phyloP scores from a whole-genome alignment of 2,888 invertebrate genomes.

The Rugalucina vietnamica region DNA sequence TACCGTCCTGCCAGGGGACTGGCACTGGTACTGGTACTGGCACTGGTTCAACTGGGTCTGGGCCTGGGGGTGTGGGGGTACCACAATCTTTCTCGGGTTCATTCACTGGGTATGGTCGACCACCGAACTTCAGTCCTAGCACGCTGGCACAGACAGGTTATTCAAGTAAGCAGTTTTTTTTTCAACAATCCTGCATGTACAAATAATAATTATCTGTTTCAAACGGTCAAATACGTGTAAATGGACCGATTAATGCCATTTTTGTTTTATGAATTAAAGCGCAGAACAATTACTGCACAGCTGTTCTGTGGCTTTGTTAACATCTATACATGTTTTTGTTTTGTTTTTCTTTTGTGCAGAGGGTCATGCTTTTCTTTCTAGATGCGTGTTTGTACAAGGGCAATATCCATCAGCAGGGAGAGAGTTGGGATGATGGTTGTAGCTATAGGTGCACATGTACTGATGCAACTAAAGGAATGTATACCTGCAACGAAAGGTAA shows the following conservation, averaged over 20 bases:
- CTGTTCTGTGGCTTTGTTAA: too few species aligned
- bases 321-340: too few species aligned
- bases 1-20: conserved; percentile 71
- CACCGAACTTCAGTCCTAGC: conserved; percentile 52
- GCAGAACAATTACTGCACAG: too few species aligned
- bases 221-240: too few species aligned
- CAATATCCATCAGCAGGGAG: conserved; percentile 65
- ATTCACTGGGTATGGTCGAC: conserved; percentile 71
- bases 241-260: too few species aligned
- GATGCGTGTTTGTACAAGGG: conserved; percentile 70
- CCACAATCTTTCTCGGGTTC: conserved; percentile 62
- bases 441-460: conserved; percentile 68
- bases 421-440: conserved; percentile 70
- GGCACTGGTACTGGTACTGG: conserved; percentile 57
- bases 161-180: conserved; percentile 65
- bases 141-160: conserved; percentile 61
- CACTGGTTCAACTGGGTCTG: conserved; percentile 31
- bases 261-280: too few species aligned
- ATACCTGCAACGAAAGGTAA: conserved; percentile 73
- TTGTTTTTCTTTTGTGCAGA: too few species aligned
- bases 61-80: conserved; percentile 49
- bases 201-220: too few species aligned
- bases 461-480: conserved; percentile 68
- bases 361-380: too few species aligned
- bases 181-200: too few species aligned